A percentile compares a stretch with the other conserved stretches of the same genome.
Evolutionary conservation across 1,140 invertebrate species (phyloP).

Genomic region (Panulirus ornatus): DNA sequence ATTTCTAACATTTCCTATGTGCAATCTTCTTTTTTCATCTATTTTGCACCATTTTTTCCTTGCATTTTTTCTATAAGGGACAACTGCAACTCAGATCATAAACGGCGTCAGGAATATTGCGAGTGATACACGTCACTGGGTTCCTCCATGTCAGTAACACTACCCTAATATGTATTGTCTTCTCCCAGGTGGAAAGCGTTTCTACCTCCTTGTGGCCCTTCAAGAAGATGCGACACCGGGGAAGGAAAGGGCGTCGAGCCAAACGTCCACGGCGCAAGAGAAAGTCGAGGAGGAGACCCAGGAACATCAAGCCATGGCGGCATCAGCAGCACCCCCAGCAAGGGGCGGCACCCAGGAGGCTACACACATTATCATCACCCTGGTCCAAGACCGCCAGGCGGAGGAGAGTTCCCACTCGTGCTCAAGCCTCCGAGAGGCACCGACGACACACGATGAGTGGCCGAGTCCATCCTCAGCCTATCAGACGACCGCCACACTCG

Average conservation of each 20-base stretch:
- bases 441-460: neutral
- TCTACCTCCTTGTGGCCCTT: slow-evolving; percentile 12
- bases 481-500: too few species aligned
- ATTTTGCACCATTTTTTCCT: too few species aligned
- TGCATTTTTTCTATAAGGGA: too few species aligned
- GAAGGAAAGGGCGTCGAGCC: neutral
- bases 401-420: too few species aligned
- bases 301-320: neutral
- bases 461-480: neutral
- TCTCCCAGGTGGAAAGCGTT: slow-evolving; percentile 13
- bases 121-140: too few species aligned
- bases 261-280: neutral
- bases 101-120: too few species aligned
- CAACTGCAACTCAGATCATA: too few species aligned
- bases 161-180: neutral
- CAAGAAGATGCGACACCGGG: neutral
- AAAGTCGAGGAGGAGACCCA: neutral
- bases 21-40: too few species aligned
- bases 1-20: too few species aligned
- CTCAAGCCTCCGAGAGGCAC: neutral
- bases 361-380: too few species aligned
- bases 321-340: neutral
- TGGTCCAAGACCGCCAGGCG: neutral
- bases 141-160: too few species aligned
- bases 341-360: neutral